These are phyloP conservation scores for Sycophaga agraensis DNA, from an alignment of 1,140 invertebrate genomes.

Conservation along the genomic window DNA sequence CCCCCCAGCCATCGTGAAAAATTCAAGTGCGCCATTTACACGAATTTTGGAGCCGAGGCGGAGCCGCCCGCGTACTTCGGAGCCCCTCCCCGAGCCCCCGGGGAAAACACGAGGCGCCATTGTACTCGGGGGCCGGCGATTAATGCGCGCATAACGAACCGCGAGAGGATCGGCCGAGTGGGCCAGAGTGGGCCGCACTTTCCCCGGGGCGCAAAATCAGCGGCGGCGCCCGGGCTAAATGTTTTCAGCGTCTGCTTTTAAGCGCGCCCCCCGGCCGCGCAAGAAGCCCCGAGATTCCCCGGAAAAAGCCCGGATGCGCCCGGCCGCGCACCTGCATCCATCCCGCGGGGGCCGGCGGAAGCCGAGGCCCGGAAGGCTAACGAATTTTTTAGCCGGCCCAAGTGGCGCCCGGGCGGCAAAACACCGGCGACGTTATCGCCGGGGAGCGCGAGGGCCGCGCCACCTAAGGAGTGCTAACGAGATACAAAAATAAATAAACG, in stretches of 20 bases:
- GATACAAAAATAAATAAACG: too few species aligned
- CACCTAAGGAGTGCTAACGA: too few species aligned
- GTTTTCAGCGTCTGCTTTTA: constrained; percentile 26
- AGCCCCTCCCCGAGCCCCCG: too few species aligned
- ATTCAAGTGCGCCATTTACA: too few species aligned
- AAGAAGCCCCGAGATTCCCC: neutral
- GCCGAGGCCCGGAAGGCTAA: neutral
- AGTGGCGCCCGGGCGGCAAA: neutral
- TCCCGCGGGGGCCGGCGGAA: neutral
- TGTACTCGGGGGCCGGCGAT: constrained; percentile 1
- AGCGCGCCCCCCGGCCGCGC: neutral
- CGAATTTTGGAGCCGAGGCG: too few species aligned
- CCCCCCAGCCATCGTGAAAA: too few species aligned
- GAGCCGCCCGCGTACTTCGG: too few species aligned
- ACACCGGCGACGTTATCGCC: too few species aligned
- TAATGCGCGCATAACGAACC: constrained; percentile 14
- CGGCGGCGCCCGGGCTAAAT: constrained; percentile 33
- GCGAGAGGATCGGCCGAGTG: neutral
- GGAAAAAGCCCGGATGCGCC: neutral
- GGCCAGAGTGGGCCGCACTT: neutral
- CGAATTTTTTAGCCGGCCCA: neutral
- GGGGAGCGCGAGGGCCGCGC: too few species aligned
- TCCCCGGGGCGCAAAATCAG: constrained; percentile 15
- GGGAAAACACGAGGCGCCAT: too few species aligned
- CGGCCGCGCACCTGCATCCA: too few species aligned